Evolutionary conservation across 2,888 invertebrate species (phyloP).

Genomic region (Antheraea assamensis): DNA sequence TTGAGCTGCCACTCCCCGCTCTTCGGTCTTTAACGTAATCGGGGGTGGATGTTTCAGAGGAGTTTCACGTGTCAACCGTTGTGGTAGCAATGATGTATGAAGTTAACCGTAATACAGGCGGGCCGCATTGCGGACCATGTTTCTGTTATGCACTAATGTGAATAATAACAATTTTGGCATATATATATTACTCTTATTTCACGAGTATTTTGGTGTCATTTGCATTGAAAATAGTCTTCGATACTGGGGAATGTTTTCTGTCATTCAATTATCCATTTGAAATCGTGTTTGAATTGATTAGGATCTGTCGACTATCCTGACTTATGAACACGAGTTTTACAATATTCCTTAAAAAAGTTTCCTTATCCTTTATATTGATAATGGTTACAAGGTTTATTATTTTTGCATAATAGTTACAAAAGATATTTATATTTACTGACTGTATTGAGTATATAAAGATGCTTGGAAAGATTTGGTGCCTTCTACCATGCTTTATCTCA

Average conservation of each 20-base stretch:
- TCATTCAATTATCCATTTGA: not conserved
- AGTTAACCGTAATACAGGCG: constrained; percentile 34
- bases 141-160: constrained; percentile 37
- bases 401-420: no score
- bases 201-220: not conserved
- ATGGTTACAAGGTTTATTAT: no score
- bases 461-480: no score
- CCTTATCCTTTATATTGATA: no score
- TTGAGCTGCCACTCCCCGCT: constrained; percentile 27
- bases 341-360: not conserved
- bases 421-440: no score
- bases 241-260: not conserved
- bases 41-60: constrained; percentile 23
- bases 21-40: not conserved
- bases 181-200: not conserved
- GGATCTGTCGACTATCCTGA: not conserved
- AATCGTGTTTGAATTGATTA: not conserved
- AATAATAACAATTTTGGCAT: constrained; percentile 20
- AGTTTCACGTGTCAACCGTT: constrained; percentile 32
- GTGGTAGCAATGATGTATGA: constrained; percentile 38
- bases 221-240: not conserved
- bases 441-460: no score
- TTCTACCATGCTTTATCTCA: no score
- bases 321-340: not conserved
- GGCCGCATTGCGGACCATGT: constrained; percentile 35